Evolutionary conservation across 2,113 vertebrate genomes (phyloP).

Genomic region (Trachemys scripta): DNA sequence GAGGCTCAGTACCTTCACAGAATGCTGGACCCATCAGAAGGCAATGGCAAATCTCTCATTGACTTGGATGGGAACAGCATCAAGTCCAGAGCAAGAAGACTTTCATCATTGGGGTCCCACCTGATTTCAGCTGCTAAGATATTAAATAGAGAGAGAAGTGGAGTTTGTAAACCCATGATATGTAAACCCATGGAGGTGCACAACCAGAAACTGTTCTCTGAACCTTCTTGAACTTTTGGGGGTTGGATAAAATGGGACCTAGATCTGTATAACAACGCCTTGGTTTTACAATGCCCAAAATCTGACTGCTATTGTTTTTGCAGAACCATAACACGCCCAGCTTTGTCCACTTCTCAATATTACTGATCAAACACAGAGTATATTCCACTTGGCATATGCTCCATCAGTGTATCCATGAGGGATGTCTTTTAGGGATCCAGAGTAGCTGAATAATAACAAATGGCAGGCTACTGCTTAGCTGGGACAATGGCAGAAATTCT

Average conservation of each 20-base stretch:
- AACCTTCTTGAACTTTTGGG: not conserved
- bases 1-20: not conserved
- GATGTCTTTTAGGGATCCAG: not conserved
- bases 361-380: not conserved
- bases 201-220: not conserved
- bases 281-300: not conserved
- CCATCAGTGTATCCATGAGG: not conserved
- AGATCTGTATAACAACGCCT: not conserved
- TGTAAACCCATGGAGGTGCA: not conserved
- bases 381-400: not conserved
- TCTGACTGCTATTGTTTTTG: not conserved
- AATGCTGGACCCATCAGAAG: not conserved
- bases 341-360: not conserved
- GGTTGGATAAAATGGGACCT: not conserved
- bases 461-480: not conserved
- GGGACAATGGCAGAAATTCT: not conserved
- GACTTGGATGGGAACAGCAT: not conserved
- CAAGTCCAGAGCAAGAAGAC: not conserved
- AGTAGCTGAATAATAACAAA: not conserved
- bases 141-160: not conserved
- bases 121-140: not conserved
- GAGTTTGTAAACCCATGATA: not conserved
- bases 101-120: not conserved
- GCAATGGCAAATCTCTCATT: not conserved
- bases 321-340: not conserved